A percentile compares a stretch with the other conserved stretches of the same genome.
phyloP scores from a whole-genome alignment of 2,797 vertebrate genomes.

The Chelmon rostratus region DNA sequence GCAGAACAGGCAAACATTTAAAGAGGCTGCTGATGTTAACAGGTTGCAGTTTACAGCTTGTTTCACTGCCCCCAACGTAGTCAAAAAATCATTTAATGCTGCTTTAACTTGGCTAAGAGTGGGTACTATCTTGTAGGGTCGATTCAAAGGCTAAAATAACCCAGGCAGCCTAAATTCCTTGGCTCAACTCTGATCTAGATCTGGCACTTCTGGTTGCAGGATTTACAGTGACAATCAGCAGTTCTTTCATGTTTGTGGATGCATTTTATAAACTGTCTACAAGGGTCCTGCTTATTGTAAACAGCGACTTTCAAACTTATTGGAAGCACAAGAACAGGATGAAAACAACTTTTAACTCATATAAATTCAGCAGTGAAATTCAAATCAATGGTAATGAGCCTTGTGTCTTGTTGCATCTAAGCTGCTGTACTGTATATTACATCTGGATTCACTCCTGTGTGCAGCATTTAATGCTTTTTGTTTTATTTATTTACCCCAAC shows the following conservation, averaged over 20 bases:
- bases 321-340: background rate
- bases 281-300: background rate
- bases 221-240: slow-evolving; percentile 10
- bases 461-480: background rate
- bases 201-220: background rate
- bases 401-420: background rate
- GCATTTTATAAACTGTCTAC: background rate
- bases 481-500: slow-evolving; percentile 2
- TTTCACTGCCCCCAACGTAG: background rate
- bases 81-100: background rate
- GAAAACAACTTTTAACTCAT: background rate
- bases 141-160: background rate
- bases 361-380: background rate
- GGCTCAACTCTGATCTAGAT: background rate
- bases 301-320: background rate
- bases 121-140: background rate
- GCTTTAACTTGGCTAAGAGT: too few relatives aligned
- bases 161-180: background rate
- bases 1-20: slow-evolving; percentile 1
- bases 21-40: slow-evolving; percentile 12
- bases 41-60: slow-evolving; percentile 11
- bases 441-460: slow-evolving; percentile 19
- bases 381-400: background rate
- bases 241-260: background rate
- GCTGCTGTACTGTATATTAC: background rate